These are phyloP conservation scores for Reinhardtius hippoglossoides DNA, from an alignment of 2,113 vertebrate species.

Conservation along the genomic window DNA sequence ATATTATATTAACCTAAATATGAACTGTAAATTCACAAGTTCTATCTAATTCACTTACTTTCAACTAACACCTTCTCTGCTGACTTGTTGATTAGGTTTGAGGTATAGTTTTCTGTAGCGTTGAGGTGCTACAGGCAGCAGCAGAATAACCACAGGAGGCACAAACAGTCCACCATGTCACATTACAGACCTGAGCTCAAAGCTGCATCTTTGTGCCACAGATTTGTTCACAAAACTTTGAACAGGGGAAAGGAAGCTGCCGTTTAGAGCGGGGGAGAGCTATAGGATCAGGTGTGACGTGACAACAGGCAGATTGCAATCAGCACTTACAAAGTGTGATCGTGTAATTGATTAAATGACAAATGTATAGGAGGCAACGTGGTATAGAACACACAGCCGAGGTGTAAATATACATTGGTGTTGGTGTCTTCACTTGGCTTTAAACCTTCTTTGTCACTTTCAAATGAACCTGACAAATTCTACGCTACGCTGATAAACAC, in stretches of 20 bases:
- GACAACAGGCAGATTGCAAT: conserved; percentile 22
- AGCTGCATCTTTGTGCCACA: neutral
- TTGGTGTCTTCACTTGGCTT: conserved; percentile 37
- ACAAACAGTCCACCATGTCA: neutral
- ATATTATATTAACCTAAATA: neutral
- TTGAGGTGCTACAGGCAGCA: neutral
- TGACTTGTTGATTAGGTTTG: neutral
- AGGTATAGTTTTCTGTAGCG: neutral
- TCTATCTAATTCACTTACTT: neutral
- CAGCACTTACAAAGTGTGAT: conserved; percentile 24
- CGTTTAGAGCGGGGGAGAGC: neutral
- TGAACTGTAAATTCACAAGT: neutral
- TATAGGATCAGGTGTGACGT: conserved; percentile 26
- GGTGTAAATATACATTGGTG: neutral
- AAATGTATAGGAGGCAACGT: neutral
- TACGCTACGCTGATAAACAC: conserved; percentile 64
- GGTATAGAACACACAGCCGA: neutral
- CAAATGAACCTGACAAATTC: conserved; percentile 59
- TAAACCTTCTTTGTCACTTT: conserved; percentile 58
- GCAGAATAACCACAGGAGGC: neutral
- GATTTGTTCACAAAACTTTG: neutral
- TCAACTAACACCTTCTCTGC: neutral
- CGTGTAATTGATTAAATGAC: conserved; percentile 4
- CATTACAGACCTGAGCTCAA: neutral
- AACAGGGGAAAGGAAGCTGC: neutral